A percentile compares a stretch with the other conserved stretches of the same genome.
Evolutionary conservation across 2,888 invertebrate species (phyloP).

Genomic region (Sminthurides aquaticus): DNA sequence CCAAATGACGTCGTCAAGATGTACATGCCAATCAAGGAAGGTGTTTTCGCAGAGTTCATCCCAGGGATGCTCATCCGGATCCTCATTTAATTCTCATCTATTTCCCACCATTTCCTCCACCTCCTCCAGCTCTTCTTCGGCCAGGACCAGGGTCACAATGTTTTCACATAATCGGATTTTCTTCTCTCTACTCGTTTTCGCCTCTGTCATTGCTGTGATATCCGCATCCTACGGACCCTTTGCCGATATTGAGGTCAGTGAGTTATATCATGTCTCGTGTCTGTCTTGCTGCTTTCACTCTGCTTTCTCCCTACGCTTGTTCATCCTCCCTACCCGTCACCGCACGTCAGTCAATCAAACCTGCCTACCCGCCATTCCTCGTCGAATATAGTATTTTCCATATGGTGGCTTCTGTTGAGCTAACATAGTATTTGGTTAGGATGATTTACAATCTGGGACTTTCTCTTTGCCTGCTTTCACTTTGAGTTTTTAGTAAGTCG

Average conservation of each 20-base stretch:
- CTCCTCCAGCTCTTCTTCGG: background rate
- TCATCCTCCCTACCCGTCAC: background rate
- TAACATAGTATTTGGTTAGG: too few species aligned
- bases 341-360: background rate
- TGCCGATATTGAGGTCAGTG: slow-evolving; percentile 30
- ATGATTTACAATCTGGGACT: too few species aligned
- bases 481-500: too few species aligned
- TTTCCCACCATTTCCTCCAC: background rate
- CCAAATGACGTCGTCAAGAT: slow-evolving; percentile 12
- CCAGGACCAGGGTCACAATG: background rate
- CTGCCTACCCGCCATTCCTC: too few species aligned
- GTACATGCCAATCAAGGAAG: slow-evolving; percentile 3
- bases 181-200: slow-evolving; percentile 12
- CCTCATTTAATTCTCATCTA: background rate
- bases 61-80: background rate
- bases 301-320: too few species aligned
- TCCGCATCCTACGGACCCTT: slow-evolving; percentile 30
- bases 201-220: slow-evolving; percentile 21
- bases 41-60: background rate
- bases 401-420: too few species aligned
- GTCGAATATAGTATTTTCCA: too few species aligned
- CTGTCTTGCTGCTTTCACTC: too few species aligned
- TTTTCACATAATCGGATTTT: slow-evolving; percentile 3
- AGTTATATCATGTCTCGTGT: too few species aligned
- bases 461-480: too few species aligned